Evolutionary conservation across 1,140 invertebrate genomes (phyloP).

Genomic region (Patella vulgata): DNA sequence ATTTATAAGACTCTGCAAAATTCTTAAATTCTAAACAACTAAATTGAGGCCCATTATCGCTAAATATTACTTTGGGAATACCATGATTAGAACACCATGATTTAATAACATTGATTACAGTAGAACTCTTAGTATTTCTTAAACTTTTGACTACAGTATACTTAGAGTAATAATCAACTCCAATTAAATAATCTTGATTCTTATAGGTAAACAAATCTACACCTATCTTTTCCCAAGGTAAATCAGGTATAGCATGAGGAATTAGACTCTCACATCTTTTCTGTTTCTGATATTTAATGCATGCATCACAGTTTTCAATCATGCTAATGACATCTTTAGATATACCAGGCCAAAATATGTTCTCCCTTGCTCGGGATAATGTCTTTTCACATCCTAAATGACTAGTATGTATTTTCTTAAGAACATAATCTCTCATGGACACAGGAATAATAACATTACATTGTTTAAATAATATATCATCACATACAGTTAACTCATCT

Average conservation of each 20-base stretch:
- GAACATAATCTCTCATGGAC: not conserved
- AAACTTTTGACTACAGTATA: slow-evolving; percentile 27
- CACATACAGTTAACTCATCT: too few species aligned
- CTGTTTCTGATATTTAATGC: slow-evolving; percentile 47
- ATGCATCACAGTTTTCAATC: slow-evolving; percentile 62
- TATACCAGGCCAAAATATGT: slow-evolving; percentile 67
- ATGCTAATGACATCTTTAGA: slow-evolving; percentile 64
- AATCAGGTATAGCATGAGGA: slow-evolving; percentile 11
- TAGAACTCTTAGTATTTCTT: slow-evolving; percentile 17
- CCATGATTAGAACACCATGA: slow-evolving; percentile 34
- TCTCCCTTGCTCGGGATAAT: slow-evolving; percentile 61
- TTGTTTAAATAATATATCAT: too few species aligned
- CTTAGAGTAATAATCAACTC: slow-evolving; percentile 30
- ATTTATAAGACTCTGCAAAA: slow-evolving; percentile 24
- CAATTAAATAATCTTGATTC: slow-evolving; percentile 22
- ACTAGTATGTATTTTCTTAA: slow-evolving; percentile 1
- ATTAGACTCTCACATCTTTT: slow-evolving; percentile 31
- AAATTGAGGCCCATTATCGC: too few species aligned
- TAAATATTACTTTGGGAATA: slow-evolving; percentile 23
- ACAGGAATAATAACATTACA: slow-evolving; percentile 16
- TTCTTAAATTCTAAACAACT: slow-evolving; percentile 21
- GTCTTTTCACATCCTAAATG: slow-evolving; percentile 62
- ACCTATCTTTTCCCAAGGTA: slow-evolving; percentile 27
- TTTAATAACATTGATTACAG: slow-evolving; percentile 34
- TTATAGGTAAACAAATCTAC: slow-evolving; percentile 28